Evolutionary conservation across 2,797 vertebrate genomes (phyloP), one percentile per base, ranked within the genome.

Genomic region (Hirundo rustica): DNA sequence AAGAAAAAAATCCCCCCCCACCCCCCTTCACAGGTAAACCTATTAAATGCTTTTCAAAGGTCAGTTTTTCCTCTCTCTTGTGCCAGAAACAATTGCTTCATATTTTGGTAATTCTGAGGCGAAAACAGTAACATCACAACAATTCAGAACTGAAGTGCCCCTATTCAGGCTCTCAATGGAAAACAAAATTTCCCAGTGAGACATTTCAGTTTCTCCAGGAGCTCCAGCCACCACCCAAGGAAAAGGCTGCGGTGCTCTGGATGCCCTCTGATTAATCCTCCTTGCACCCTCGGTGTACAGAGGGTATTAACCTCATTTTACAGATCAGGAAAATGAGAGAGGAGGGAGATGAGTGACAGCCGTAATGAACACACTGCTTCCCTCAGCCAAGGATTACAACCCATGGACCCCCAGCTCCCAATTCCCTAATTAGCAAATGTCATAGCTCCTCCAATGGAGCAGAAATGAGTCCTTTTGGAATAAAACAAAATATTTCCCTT

Each of bases 341-440:
- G 92, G 73, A 88, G 70, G 73, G 88, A 95, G 80, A 20, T 95
- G 88, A 95, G 67, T 92, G 96, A 88, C 92, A 95, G 88, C 70
- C 86, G 88, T 92, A 95, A 95, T 45, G 70, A 96, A 88, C 81
- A 84, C 67, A 34, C 20, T 16, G 42, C 93, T 81, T 51, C 47
- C 9, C 60, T 75, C 62, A 66, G 85, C 70, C 92, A 92, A 81
- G 51, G 88, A 95, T 81, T 82, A 79, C 74, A 93, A 20, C 36
- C 62, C 9, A 0, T 10, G 85, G 71, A 87, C 48, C 50, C 73
- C 55, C 51, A 21, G 44, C 64, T 95, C 89, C 81, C 75, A 93
- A 36, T 65, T 88, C 93, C 73, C 95, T 91, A 92, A 94, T 91
- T 83, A 96, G 67, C 25, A 88, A 92, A 83, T 11, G 38, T 47